Evolutionary conservation across 2,797 vertebrate genomes (phyloP).

Genomic region (Heteromormyrus szaboi): DNA sequence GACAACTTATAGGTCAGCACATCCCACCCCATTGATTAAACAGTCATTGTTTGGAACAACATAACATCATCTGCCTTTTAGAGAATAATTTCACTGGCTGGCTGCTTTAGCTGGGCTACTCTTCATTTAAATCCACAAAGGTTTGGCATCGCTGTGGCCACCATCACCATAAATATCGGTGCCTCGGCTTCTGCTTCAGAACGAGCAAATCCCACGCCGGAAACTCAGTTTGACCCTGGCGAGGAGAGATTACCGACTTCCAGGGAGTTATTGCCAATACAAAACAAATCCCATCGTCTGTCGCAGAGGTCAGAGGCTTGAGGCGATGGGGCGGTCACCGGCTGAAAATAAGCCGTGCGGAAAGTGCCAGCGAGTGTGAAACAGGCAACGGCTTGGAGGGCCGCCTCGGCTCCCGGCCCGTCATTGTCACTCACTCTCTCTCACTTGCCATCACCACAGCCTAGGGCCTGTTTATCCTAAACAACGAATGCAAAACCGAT

Average conservation of each 20-base stretch:
- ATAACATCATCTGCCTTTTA: slow-evolving; percentile 6
- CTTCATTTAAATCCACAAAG: neutral
- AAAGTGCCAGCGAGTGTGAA: neutral
- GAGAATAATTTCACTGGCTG: neutral
- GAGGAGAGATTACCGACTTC: slow-evolving; percentile 13
- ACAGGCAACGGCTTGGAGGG: neutral
- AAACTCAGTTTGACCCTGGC: slow-evolving; percentile 9
- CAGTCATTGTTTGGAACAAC: neutral
- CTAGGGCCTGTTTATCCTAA: neutral
- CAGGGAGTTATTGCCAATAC: slow-evolving; percentile 16
- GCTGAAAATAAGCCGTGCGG: neutral
- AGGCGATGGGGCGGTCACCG: neutral
- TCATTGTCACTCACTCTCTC: neutral
- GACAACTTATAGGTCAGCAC: neutral
- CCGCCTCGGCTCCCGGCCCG: no score
- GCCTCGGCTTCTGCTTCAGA: neutral
- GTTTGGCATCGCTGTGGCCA: neutral
- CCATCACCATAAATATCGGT: neutral
- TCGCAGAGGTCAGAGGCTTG: neutral
- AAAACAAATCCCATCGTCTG: slow-evolving; percentile 15
- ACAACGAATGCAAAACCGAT: neutral
- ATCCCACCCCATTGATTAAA: neutral
- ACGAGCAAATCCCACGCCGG: neutral
- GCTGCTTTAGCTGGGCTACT: neutral
- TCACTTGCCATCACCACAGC: neutral